phyloP scores from a whole-genome alignment of 2,113 vertebrate genomes.

The Empidonax alnorum region DNA sequence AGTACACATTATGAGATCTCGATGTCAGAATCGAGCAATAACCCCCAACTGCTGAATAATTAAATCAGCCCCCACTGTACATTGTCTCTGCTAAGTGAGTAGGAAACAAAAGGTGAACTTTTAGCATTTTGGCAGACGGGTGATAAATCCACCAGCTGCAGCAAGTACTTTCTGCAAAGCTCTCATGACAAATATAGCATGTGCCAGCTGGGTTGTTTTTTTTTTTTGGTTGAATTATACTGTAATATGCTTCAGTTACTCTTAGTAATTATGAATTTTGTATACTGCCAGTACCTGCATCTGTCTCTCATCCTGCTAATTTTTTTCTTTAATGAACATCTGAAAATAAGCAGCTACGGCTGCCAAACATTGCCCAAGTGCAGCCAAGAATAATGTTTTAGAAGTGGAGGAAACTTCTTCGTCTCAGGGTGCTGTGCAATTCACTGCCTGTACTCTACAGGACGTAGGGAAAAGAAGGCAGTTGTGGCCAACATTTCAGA shows the following conservation, averaged over 20 bases:
- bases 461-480: not conserved
- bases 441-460: not conserved
- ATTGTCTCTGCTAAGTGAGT: conserved; percentile 29
- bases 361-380: conserved; percentile 71
- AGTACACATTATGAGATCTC: not conserved
- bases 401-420: conserved; percentile 27
- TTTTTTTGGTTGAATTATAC: conserved; percentile 68
- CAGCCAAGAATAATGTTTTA: conserved; percentile 67
- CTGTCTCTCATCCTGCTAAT: conserved; percentile 75
- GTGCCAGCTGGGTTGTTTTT: conserved; percentile 74
- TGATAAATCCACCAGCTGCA: conserved; percentile 71
- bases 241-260: conserved; percentile 79
- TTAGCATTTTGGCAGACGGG: conserved; percentile 42
- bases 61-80: not conserved
- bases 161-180: conserved; percentile 53
- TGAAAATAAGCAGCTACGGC: conserved; percentile 63
- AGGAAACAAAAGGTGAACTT: conserved; percentile 71
- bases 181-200: conserved; percentile 71
- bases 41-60: not conserved
- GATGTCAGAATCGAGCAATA: not conserved
- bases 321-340: conserved; percentile 65
- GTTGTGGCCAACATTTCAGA: not conserved
- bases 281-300: conserved; percentile 80
- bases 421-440: conserved; percentile 20
- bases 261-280: conserved; percentile 77